Percentiles rank a stretch among this genome's conserved stretches.
phyloP scores from a whole-genome alignment of 2,888 invertebrate genomes.

The Polydrusus pterygomalis region DNA sequence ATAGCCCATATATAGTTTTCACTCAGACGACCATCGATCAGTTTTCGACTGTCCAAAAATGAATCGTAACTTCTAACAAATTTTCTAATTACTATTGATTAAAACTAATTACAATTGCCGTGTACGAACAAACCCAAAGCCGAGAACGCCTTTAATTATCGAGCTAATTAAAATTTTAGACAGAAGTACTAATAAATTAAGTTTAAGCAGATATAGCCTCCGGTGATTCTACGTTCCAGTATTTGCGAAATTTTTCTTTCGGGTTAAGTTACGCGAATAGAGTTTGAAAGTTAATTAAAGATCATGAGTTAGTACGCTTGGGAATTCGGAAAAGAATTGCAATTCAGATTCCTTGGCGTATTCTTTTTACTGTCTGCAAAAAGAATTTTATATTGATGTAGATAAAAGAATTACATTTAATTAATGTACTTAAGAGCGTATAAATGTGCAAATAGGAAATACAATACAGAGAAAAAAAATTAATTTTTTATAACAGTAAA shows the following conservation, averaged over 20 bases:
- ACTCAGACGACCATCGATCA: too few species aligned
- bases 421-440: too few species aligned
- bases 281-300: slow-evolving; percentile 29
- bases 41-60: too few species aligned
- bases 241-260: slow-evolving; percentile 3
- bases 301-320: slow-evolving; percentile 16
- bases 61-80: background rate
- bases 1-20: too few species aligned
- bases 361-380: background rate
- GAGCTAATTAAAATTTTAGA: slow-evolving; percentile 1
- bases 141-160: background rate
- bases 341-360: background rate
- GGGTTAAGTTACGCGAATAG: slow-evolving; percentile 3
- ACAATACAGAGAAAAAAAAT: too few species aligned
- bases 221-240: slow-evolving; percentile 20
- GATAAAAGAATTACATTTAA: too few species aligned
- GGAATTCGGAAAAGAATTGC: slow-evolving; percentile 14
- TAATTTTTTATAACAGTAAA: background rate
- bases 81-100: too few species aligned
- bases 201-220: slow-evolving; percentile 9
- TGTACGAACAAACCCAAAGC: background rate
- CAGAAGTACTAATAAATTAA: slow-evolving; percentile 11
- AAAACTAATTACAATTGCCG: too few species aligned
- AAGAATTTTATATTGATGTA: background rate
- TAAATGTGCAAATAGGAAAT: too few species aligned